These are phyloP conservation scores for Microcebus jonahi DNA, from an alignment of 2,113 vertebrate species.

Conservation along the genomic window DNA sequence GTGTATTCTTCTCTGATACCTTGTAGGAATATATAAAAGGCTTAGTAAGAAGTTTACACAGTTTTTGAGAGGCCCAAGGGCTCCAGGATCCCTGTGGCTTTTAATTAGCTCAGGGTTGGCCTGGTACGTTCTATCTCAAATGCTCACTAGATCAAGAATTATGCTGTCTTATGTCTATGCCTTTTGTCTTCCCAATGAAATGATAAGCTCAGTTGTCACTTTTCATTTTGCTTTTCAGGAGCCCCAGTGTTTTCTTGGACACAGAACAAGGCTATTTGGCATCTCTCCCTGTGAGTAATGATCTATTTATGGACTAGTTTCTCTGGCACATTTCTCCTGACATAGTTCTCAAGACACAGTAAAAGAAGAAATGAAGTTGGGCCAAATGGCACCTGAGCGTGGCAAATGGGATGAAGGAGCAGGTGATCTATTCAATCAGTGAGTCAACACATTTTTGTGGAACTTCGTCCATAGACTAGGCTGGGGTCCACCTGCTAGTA, in stretches of 20 bases:
- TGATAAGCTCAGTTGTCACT: conserved; percentile 63
- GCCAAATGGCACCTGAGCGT: not conserved
- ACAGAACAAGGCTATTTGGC: conserved; percentile 74
- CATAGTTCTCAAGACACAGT: conserved; percentile 63
- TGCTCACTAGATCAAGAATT: not conserved
- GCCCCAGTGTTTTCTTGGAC: conserved; percentile 66
- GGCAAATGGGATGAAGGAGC: conserved; percentile 13
- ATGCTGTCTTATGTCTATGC: not conserved
- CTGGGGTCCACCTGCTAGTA: not conserved
- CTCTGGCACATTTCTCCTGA: conserved; percentile 70
- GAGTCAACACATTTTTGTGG: not conserved
- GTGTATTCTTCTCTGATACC: not conserved
- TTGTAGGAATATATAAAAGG: not conserved
- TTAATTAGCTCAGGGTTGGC: conserved; percentile 17
- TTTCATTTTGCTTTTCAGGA: conserved; percentile 76
- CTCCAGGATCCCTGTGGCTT: not conserved
- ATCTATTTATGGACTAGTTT: conserved; percentile 74
- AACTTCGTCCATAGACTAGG: not conserved
- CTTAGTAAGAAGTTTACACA: not conserved
- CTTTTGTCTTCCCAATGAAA: conserved; percentile 62
- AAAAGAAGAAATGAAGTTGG: conserved; percentile 45
- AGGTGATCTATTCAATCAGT: not conserved
- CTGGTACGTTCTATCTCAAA: not conserved
- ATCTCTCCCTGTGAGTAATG: conserved; percentile 71
- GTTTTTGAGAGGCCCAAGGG: not conserved